Evolutionary conservation across 2,888 invertebrate species (phyloP).

Genomic region (Polydrusus cervinus): DNA sequence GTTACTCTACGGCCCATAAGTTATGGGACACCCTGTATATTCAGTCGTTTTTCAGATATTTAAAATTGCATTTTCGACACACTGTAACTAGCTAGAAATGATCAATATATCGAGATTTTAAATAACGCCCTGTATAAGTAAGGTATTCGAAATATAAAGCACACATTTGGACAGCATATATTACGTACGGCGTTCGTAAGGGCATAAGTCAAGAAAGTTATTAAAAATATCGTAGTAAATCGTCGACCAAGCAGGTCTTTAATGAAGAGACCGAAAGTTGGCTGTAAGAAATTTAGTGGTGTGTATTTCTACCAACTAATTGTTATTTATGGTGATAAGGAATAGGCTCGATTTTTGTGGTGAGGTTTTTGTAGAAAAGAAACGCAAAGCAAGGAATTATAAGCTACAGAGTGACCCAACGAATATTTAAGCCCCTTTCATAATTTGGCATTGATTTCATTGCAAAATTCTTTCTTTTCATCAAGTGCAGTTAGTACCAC

Average conservation of each 20-base stretch:
- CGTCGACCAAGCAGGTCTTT: constrained; percentile 43
- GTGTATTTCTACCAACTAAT: constrained; percentile 43
- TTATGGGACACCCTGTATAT: too few relatives aligned
- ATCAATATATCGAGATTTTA: not conserved
- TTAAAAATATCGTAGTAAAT: constrained; percentile 52
- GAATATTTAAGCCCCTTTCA: too few relatives aligned
- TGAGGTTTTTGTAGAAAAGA: not conserved
- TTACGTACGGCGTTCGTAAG: constrained; percentile 31
- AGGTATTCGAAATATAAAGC: constrained; percentile 27
- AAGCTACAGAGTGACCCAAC: too few relatives aligned
- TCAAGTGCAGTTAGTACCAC: too few relatives aligned
- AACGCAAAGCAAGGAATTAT: not conserved
- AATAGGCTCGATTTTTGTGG: not conserved
- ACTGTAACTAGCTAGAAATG: too few relatives aligned
- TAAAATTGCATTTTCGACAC: too few relatives aligned
- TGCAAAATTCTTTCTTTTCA: too few relatives aligned
- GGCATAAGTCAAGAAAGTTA: constrained; percentile 50
- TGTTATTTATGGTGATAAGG: constrained; percentile 46
- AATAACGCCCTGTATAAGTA: constrained; percentile 9
- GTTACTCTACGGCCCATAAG: too few relatives aligned
- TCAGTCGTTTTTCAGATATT: too few relatives aligned
- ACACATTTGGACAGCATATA: constrained; percentile 35
- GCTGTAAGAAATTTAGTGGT: constrained; percentile 39
- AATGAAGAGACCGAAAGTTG: constrained; percentile 47
- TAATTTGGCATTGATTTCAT: too few relatives aligned